phyloP scores from a whole-genome alignment of 2,113 vertebrate genomes.

The Vombatus ursinus region DNA sequence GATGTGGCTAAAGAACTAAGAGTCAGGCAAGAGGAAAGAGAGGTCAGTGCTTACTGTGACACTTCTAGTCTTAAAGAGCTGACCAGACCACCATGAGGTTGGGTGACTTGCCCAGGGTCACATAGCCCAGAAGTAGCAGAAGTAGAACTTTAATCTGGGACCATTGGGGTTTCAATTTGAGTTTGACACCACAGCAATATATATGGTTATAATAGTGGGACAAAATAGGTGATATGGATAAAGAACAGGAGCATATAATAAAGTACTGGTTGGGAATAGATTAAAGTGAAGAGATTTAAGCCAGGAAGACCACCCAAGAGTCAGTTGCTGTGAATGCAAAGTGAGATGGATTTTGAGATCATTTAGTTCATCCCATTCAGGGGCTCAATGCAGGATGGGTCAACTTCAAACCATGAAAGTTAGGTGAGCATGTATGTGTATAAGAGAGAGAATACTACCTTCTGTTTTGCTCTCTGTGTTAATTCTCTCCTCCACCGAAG shows the following conservation, averaged over 20 bases:
- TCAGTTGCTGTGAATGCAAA: neutral
- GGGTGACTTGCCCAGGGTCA: no score
- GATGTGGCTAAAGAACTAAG: no score
- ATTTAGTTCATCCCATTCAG: neutral
- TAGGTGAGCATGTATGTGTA: neutral
- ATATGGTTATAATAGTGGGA: neutral
- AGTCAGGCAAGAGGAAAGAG: no score
- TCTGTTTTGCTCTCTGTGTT: neutral
- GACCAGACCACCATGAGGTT: no score
- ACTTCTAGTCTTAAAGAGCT: no score
- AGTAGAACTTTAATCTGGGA: no score
- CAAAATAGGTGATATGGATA: conserved; percentile 2
- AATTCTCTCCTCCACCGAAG: neutral
- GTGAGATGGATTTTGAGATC: neutral
- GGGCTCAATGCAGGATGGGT: neutral
- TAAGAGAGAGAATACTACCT: neutral
- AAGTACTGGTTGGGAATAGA: neutral
- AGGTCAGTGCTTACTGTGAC: no score
- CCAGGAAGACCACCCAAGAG: neutral
- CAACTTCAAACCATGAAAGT: neutral
- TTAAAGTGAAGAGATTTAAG: neutral
- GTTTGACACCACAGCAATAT: neutral
- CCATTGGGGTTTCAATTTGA: neutral
- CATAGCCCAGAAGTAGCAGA: no score
- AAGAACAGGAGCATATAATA: neutral